phyloP scores from a whole-genome alignment of 1,140 invertebrate genomes.

The Venturia canescens region DNA sequence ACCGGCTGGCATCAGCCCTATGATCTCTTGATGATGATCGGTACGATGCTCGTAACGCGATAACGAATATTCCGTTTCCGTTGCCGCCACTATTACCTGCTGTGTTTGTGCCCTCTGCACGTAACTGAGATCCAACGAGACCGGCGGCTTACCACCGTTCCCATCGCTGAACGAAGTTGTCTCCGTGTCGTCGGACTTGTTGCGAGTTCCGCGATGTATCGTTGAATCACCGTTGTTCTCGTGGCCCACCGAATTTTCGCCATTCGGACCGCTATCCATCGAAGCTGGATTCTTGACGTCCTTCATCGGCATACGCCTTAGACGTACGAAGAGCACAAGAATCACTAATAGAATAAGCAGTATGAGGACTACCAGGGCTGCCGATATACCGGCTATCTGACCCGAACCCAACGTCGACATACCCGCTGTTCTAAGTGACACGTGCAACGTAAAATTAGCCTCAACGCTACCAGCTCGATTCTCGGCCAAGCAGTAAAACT shows the following conservation, averaged over 20 bases:
- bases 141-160: slow-evolving; percentile 62
- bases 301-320: slow-evolving; percentile 83
- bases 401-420: slow-evolving; percentile 88
- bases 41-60: slow-evolving; percentile 32
- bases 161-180: slow-evolving; percentile 69
- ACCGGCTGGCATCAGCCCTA: slow-evolving; percentile 48
- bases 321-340: slow-evolving; percentile 83
- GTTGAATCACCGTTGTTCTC: slow-evolving; percentile 72
- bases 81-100: slow-evolving; percentile 47
- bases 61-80: slow-evolving; percentile 23
- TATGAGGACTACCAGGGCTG: slow-evolving; percentile 87
- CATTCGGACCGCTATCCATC: slow-evolving; percentile 82
- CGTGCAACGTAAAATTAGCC: slow-evolving; percentile 92
- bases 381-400: slow-evolving; percentile 90
- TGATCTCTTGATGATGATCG: slow-evolving; percentile 42
- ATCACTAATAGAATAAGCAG: slow-evolving; percentile 86
- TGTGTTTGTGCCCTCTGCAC: slow-evolving; percentile 65
- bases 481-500: slow-evolving; percentile 94
- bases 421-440: slow-evolving; percentile 85
- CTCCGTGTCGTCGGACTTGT: slow-evolving; percentile 70
- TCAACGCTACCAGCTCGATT: slow-evolving; percentile 95
- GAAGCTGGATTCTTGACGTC: slow-evolving; percentile 87
- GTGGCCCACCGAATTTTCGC: slow-evolving; percentile 77
- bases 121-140: slow-evolving; percentile 66
- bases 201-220: slow-evolving; percentile 54